Base-by-base conservation (phyloP, 2,113 vertebrate genomes). In the Epinephelus moara region DNA sequence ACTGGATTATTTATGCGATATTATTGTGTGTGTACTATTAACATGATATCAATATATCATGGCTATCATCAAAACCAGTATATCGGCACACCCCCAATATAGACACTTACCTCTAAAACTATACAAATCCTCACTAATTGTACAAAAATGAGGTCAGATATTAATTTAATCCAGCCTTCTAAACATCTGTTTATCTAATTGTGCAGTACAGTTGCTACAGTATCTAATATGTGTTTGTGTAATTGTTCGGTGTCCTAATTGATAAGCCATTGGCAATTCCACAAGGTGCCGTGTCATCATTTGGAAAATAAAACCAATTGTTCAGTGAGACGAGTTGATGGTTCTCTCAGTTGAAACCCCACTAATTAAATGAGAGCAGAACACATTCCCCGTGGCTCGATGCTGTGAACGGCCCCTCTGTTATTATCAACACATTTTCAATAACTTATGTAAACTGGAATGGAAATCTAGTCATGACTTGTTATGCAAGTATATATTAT, bases 351-450 rank as follows among this genome's bases (percentile, higher is more conserved):
- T 75, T 80, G 49, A 73, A 77, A 78, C 45, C 50, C 21, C 2
- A 4, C 62, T 87, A 86, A 93, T 92, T 85, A 87, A 91, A 85
- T 72, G 52, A 83, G 53, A 78, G 63, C 60, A 53, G 59, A 80
- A 81, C 60, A 17, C 61, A 67, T 56, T 77, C 62, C n/a, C 74
- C 56, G 62, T n/a, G 73, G 78, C 80, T 56, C 30, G 9, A 70
- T 2, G 13, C 79, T 67, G 12, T 69, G 63, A 84, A 84, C 57
- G 40, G 57, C 71, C 57, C 70, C 37, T 82, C 21, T 23, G 49
- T 83, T 78, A 81, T 81, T 78, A 81, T 81, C 70, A 73, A 72
- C 70, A 27, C 40, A 45, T 70, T 81, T 86, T 82, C 84, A 92
- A 89, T 88, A 90, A 80, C 64, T 84, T 85, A 55, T 74, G 62